A percentile compares a stretch with the other conserved stretches of the same genome.
Evolutionary conservation across 2,797 vertebrate genomes (phyloP).

Genomic region (Tangara arthus): DNA sequence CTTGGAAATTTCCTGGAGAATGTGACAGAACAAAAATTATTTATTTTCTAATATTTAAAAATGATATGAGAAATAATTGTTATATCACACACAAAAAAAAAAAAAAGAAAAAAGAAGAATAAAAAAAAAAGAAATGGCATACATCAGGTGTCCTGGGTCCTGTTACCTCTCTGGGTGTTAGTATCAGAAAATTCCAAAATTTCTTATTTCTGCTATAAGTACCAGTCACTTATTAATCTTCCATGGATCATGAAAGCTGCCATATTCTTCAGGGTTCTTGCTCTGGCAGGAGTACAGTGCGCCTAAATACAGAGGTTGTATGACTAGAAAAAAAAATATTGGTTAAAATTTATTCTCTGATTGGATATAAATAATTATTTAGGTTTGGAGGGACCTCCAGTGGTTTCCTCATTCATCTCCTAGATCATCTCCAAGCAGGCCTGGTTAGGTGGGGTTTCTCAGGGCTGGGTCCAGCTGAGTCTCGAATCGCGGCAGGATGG

Average conservation of each 20-base stretch:
- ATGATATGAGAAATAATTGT: background rate
- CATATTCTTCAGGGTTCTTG: background rate
- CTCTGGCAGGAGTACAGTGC: background rate
- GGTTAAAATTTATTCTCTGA: background rate
- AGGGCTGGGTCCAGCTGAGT: background rate
- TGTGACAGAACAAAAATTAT: background rate
- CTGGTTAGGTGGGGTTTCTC: rapidly evolving
- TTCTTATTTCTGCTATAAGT: background rate
- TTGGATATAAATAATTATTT: background rate
- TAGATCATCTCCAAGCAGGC: background rate
- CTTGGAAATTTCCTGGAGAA: background rate
- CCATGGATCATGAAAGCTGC: background rate
- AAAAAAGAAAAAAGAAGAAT: background rate
- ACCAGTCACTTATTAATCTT: background rate
- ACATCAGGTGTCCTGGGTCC: background rate
- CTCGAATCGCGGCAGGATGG: background rate
- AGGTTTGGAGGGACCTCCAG: background rate
- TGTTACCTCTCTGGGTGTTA: background rate
- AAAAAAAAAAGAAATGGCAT: background rate
- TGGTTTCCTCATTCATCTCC: background rate
- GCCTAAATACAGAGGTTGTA: background rate
- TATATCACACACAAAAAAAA: background rate
- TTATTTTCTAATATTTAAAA: background rate
- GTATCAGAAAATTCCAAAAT: background rate
- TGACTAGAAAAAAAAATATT: background rate